A percentile compares a stretch with the other conserved stretches of the same genome.
Conservation (phyloP, 2,888 invertebrate species). For the Synergus japonicus region DNA sequence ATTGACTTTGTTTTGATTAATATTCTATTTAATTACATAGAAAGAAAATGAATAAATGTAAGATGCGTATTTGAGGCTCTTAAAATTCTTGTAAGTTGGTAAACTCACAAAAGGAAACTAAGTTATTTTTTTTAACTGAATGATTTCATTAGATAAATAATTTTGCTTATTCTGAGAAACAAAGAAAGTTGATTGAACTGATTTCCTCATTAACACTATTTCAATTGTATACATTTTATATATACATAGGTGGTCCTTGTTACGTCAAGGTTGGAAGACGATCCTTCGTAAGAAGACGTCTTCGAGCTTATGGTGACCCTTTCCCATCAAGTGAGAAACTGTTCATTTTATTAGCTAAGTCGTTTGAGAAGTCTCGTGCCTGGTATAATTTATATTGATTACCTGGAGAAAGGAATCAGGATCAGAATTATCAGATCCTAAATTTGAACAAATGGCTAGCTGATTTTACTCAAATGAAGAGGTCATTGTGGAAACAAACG, state of each 20-base stretch:
- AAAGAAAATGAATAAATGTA: not conserved
- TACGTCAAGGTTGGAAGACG: slow-evolving; percentile 51
- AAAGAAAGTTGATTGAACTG: not conserved
- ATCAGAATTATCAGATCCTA: too few species aligned
- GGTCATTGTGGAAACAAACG: too few species aligned
- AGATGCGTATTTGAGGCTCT: not conserved
- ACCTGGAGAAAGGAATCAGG: too few species aligned
- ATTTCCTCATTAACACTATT: slow-evolving; percentile 23
- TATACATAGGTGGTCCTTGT: slow-evolving; percentile 44
- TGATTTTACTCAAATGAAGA: too few species aligned
- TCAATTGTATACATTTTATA: slow-evolving; percentile 9
- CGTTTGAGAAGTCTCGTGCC: too few species aligned
- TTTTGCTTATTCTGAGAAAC: not conserved
- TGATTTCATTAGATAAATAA: not conserved
- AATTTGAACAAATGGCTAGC: too few species aligned
- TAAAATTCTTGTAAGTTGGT: not conserved
- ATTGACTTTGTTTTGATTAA: too few species aligned
- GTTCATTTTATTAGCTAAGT: too few species aligned
- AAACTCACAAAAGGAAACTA: not conserved
- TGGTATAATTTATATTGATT: too few species aligned
- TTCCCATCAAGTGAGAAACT: slow-evolving; percentile 32
- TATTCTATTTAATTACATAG: too few species aligned
- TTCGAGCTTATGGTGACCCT: slow-evolving; percentile 47
- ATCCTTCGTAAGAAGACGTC: slow-evolving; percentile 53
- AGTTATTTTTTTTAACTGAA: not conserved